A percentile compares a stretch with the other conserved stretches of the same genome.
These are phyloP conservation scores for Siderastrea radians DNA, from an alignment of 92 coral and sea anemone genomes.

Conservation along the genomic window DNA sequence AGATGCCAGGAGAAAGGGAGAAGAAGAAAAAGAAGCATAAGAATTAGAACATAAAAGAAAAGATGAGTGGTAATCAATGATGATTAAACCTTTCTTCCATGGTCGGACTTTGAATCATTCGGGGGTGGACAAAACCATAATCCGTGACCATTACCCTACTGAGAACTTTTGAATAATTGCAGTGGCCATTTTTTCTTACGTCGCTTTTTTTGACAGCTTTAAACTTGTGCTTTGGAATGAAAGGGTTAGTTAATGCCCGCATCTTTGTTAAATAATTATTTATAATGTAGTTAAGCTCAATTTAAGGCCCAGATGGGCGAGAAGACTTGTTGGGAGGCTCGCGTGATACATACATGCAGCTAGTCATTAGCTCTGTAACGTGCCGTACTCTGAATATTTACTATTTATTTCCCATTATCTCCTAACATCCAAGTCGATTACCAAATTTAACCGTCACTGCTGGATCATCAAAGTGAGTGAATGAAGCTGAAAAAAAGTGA, in stretches of 20 bases:
- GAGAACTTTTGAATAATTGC: no score
- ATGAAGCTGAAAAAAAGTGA: no score
- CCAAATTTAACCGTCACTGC: no score
- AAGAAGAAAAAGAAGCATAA: constrained; percentile 87
- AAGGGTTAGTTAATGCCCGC: background rate
- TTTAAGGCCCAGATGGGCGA: background rate
- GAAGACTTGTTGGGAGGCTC: background rate
- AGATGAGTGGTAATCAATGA: constrained; percentile 28
- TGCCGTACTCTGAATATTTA: background rate
- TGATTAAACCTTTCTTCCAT: background rate
- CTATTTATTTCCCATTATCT: no score
- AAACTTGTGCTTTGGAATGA: background rate
- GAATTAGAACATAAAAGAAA: constrained; percentile 30
- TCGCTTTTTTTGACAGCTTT: background rate
- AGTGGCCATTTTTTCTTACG: no score
- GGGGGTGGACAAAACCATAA: no score
- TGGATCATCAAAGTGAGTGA: no score
- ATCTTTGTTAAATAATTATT: background rate
- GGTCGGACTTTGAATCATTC: no score
- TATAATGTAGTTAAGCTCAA: background rate
- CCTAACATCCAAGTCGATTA: no score
- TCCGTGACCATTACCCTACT: no score
- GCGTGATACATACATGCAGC: constrained; percentile 4
- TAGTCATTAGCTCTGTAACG: background rate
- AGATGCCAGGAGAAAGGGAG: constrained; percentile 79